phyloP scores from a whole-genome alignment of 2,888 invertebrate genomes.

The Bellardia pandia region DNA sequence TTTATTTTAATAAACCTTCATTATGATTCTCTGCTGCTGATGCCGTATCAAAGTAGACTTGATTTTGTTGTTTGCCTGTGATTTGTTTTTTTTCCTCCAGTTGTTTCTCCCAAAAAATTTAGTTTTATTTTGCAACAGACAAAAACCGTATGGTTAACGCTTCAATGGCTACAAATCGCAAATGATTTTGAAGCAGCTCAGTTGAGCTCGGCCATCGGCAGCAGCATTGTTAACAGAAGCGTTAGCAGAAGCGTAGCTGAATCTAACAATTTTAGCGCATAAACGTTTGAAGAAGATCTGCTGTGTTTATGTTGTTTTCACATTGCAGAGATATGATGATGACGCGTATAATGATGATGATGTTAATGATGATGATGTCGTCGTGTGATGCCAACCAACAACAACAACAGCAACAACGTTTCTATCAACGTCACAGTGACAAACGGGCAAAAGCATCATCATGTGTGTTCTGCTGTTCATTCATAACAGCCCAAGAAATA shows the following conservation, averaged over 20 bases:
- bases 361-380: background rate
- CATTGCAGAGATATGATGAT: slow-evolving; percentile 16
- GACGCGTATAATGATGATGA: background rate
- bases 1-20: slow-evolving; percentile 67
- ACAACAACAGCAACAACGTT: slow-evolving; percentile 15
- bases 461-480: background rate
- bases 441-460: background rate
- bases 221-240: slow-evolving; percentile 15
- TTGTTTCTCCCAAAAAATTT: slow-evolving; percentile 35
- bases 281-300: background rate
- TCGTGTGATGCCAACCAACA: slow-evolving; percentile 13
- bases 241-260: slow-evolving; percentile 21
- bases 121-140: slow-evolving; percentile 73
- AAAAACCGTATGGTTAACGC: slow-evolving; percentile 72
- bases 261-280: slow-evolving; percentile 37
- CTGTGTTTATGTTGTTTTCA: slow-evolving; percentile 50
- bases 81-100: slow-evolving; percentile 6
- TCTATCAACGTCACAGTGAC: slow-evolving; percentile 21
- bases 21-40: slow-evolving; percentile 51
- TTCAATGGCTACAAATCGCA: slow-evolving; percentile 73
- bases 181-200: slow-evolving; percentile 67
- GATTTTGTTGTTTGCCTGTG: slow-evolving; percentile 43
- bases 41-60: slow-evolving; percentile 17
- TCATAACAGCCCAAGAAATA: slow-evolving; percentile 36
- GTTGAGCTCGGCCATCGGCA: background rate